phyloP scores from a whole-genome alignment of 1,140 invertebrate genomes.

The Andrena cerasifolii region DNA sequence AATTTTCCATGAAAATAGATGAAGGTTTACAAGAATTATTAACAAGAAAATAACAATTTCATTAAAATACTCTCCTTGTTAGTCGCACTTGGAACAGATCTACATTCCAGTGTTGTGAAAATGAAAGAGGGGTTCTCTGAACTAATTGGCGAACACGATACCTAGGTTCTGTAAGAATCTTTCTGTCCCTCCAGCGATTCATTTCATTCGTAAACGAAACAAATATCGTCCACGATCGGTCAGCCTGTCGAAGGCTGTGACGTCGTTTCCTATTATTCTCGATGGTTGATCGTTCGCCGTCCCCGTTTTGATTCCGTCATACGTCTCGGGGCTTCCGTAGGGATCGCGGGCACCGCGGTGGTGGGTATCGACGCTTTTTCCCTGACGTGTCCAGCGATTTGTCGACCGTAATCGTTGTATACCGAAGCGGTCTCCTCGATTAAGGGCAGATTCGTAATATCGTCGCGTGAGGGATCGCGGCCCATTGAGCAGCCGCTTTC shows the following conservation, averaged over 20 bases:
- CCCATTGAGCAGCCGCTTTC: slow-evolving; percentile 65
- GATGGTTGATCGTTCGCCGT: slow-evolving; percentile 13
- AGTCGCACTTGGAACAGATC: neutral
- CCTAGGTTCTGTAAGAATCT: no score
- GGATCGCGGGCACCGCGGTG: neutral
- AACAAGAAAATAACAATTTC: no score
- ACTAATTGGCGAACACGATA: no score
- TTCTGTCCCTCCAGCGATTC: no score
- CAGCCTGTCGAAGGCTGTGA: neutral
- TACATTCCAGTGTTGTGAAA: no score
- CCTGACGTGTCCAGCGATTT: slow-evolving; percentile 33
- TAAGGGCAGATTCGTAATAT: slow-evolving; percentile 69
- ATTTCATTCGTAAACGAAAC: no score
- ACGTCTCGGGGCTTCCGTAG: neutral
- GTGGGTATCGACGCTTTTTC: neutral
- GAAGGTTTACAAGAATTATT: no score
- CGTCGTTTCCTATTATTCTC: neutral
- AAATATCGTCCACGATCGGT: no score
- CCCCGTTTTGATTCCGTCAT: neutral
- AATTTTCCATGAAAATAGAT: no score
- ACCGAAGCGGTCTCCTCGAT: slow-evolving; percentile 49
- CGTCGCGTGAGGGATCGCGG: slow-evolving; percentile 60
- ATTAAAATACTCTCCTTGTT: no score
- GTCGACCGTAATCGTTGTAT: slow-evolving; percentile 34
- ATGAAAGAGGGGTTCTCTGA: no score